phyloP scores from a whole-genome alignment of 2,113 vertebrate species.

The Turnix velox region DNA sequence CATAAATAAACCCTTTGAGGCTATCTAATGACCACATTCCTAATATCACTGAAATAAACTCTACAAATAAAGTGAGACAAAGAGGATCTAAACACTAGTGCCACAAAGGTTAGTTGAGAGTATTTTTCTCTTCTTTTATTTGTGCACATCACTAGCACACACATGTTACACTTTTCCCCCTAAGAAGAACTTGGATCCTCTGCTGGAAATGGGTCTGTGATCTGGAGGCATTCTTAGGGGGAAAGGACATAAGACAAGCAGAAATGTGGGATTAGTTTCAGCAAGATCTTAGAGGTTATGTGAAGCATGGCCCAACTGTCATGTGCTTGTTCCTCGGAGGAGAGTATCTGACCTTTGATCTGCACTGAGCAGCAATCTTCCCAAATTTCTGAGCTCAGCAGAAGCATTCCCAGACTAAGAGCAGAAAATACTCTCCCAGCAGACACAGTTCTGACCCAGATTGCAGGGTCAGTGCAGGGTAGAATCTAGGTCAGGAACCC shows the following conservation, averaged over 20 bases:
- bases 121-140: neutral
- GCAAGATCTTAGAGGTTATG: neutral
- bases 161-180: neutral
- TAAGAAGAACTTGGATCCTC: neutral
- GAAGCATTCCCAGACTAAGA: neutral
- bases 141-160: neutral
- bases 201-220: neutral
- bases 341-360: neutral
- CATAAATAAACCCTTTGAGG: neutral
- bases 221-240: neutral
- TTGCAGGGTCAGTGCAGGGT: neutral
- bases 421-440: neutral
- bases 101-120: neutral
- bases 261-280: neutral
- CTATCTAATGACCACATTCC: neutral
- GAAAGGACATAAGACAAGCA: neutral
- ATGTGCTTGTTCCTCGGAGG: neutral
- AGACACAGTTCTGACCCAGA: too few relatives aligned
- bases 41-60: neutral
- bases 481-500: conserved; percentile 16
- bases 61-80: neutral
- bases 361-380: neutral
- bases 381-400: neutral
- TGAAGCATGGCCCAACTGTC: neutral
- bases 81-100: neutral